Base-by-base conservation (phyloP, 2,888 invertebrate species). In the Cecidostiba fungosa region DNA sequence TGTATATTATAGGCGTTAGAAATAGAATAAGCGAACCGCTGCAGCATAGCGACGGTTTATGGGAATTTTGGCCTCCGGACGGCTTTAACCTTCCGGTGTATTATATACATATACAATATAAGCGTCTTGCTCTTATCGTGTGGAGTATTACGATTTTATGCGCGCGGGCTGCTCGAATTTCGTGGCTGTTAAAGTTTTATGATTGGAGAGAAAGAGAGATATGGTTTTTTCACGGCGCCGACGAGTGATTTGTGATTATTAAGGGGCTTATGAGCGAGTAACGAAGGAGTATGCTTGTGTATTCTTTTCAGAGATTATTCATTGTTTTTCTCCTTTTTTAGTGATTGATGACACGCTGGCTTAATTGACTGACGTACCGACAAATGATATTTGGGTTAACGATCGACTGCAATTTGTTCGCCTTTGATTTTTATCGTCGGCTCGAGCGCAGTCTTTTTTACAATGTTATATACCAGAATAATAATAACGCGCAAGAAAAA, bases 61-160 rank as follows among this genome's bases (percentile, higher is more conserved):
- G 85, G 66, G 85, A 69, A 77, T 78, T 82, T 81, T 76, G 85
- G 69, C 36, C 80, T 36, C 59, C 32, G 23, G 16, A 70, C 43
- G 2, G 8, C 62, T 77, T 54, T 36, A 26, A 54, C 62, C 72
- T 47, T 50, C 36, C 39, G 29, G 74, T 62, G n/a, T n/a, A n/a
- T n/a, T n/a, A n/a, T 69, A 19, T 47, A 47, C 19, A 29, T 39
- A 29, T 23, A 19, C n/a, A 36, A n/a, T 14, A 23, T n/a, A 4
- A 12, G 29, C n/a, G 0, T 29, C 39, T 16, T 14, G 47, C 72
- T 72, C 69, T 26, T 70, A 47, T 39, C 29, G 74, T n/a, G 3
- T 8, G 23, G 66, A 29, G 66, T 66, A 29, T 66, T 66, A 66
- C 29, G 12, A 12, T 66, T 29, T 66, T 66, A 72, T 39, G 72